Conservation (phyloP, 2,888 invertebrate species). For the Plebejus argus region DNA sequence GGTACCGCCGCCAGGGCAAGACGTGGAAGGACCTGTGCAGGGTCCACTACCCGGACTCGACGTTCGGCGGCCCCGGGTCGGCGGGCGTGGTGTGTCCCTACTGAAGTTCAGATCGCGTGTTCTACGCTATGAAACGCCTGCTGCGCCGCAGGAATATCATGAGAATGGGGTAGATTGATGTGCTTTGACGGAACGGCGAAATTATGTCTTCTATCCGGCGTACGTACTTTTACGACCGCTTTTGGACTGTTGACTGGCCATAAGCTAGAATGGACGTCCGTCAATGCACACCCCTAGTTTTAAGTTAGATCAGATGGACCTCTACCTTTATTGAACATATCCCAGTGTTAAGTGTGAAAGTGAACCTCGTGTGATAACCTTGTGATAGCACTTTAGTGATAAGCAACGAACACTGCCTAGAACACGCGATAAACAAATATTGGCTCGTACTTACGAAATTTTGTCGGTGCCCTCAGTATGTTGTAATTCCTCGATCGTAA, state of each 20-base stretch:
- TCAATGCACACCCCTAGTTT: neutral
- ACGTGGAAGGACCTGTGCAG: slow-evolving; percentile 86
- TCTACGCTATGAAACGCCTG: slow-evolving; percentile 77
- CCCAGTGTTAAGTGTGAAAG: slow-evolving; percentile 32
- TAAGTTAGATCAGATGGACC: neutral
- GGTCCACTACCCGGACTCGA: slow-evolving; percentile 82
- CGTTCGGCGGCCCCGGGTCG: slow-evolving; percentile 68
- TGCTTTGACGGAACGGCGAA: neutral
- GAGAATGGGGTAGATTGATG: slow-evolving; percentile 70
- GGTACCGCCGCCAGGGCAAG: slow-evolving; percentile 59
- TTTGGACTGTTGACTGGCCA: no score
- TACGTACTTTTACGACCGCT: no score
- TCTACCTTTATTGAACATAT: neutral
- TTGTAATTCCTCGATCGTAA: slow-evolving; percentile 4
- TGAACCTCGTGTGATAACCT: slow-evolving; percentile 58
- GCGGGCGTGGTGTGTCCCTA: slow-evolving; percentile 84
- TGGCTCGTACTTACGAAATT: slow-evolving; percentile 71
- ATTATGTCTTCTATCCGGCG: no score
- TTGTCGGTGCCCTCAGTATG: neutral
- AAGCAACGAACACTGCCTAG: slow-evolving; percentile 65
- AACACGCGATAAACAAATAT: slow-evolving; percentile 73
- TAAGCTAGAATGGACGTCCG: neutral
- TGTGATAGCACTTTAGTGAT: slow-evolving; percentile 61
- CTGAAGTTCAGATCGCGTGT: slow-evolving; percentile 80
- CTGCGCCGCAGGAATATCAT: slow-evolving; percentile 75